Base-by-base conservation (phyloP, 2,888 invertebrate genomes). In the Pristionchus mayeri region DNA sequence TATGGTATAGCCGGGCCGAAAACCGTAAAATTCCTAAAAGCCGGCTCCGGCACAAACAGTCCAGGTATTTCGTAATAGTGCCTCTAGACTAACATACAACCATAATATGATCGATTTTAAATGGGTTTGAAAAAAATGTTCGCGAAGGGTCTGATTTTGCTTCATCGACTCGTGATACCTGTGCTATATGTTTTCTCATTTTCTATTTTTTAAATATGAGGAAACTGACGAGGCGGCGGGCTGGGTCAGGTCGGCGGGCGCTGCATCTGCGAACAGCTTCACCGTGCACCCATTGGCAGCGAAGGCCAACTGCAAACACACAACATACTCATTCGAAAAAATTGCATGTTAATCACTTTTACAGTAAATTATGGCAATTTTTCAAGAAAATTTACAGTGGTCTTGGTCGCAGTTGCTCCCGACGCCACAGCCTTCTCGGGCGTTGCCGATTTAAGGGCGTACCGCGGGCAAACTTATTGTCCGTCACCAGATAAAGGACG, bases 241-340 rank as follows among this genome's bases (percentile, higher is more conserved):
- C 71, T 71, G 37, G 40, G 71, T 71, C 24, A 71, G 71, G 16
- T 71, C 71, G 71, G 71, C 44, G 24, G 71, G 71, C n/a, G 24
- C 44, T 30, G 40, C 21, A 24, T 71, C 71, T 1, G 13, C 40
- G 30, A 71, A 71, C 40, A 71, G 24, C 24, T 44, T 44, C n/a
- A 71, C 71, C 9, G 71, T 71, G 71, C 71, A 71, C 0, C 71
- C 71, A 18, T 37, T 71, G 44, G 40, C 71, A 24, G 40, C 71
- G 71, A 30, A 71, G 24, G 71, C 37, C 11, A 71, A n/a, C 71
- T 71, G 71, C n/a, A n/a, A n/a, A n/a, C n/a, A n/a, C n/a, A n/a
- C n/a, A 71, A 54, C 54, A 54, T n/a, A 21, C 44, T 44, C 44
- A 44, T 44, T 13, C 13, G 44, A 44, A 9, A 6, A 44, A 13